These are phyloP conservation scores for Trididemnum clinides DNA, from an alignment of 23 tunicate genomes.

Conservation along the genomic window DNA sequence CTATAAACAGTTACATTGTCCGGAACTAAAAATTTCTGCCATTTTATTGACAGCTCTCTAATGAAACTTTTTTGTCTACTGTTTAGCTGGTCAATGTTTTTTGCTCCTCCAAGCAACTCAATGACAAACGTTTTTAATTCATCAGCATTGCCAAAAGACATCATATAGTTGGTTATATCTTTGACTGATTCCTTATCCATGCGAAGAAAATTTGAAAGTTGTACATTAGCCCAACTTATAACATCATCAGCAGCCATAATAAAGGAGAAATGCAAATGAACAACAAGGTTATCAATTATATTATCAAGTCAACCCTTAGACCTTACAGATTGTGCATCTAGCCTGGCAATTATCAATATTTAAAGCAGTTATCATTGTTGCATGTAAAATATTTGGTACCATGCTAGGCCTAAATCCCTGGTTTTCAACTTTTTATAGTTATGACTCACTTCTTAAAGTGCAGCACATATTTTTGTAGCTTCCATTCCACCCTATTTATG, in stretches of 20 bases:
- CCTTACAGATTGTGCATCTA: no score
- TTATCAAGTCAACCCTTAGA: no score
- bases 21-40: constrained; percentile 51
- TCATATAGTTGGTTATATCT: constrained; percentile 18
- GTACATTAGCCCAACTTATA: background rate
- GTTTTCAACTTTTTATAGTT: no score
- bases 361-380: no score
- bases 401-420: no score
- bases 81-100: background rate
- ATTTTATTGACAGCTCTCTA: constrained; percentile 1
- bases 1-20: constrained; percentile 71
- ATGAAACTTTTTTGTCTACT: constrained; percentile 36
- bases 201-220: background rate
- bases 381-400: no score
- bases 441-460: no score
- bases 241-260: constrained; percentile 5
- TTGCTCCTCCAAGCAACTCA: constrained; percentile 27
- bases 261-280: no score
- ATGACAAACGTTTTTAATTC: constrained; percentile 22
- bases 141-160: constrained; percentile 18
- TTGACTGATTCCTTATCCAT: constrained; percentile 5
- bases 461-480: no score
- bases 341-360: no score
- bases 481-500: no score
- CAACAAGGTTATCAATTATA: no score